Evolutionary conservation across 1,140 invertebrate genomes (phyloP), one percentile per base, ranked within the genome.

Genomic region (Neodiprion lecontei): DNA sequence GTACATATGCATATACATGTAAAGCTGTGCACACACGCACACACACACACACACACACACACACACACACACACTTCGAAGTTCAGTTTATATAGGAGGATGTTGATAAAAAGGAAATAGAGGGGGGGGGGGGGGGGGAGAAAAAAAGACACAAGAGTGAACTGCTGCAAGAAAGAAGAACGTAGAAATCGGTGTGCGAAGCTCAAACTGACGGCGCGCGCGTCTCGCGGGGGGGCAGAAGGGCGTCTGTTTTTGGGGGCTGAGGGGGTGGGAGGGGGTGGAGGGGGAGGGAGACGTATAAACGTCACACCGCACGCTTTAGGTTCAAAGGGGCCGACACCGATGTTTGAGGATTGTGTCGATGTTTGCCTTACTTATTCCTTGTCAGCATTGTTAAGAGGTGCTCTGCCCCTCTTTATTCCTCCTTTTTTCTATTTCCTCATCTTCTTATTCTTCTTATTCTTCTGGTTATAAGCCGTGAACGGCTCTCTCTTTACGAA

Each of bases 281-380:
- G 12, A 7, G 5, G 11, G 12, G 12, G 17, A 21, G 12, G 40
- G 23, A 11, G 21, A 14, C 40, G 17, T 17, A 14, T 65, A 76
- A 80, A 78, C 81, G 84, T 86, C 83, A 84, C 83, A 80, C 79
- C 78, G 82, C 81, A 75, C 78, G 78, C 53, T 61, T 40, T 21
- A 75, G 69, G 83, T 84, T 87, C 86, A 87, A 87, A 87, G 84
- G 78, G 76, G 71, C 86, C 86, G 86, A 21, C 67, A 47, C 82
- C 83, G 72, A 82, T 86, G 83, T 87, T 87, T 87, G 85, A 87
- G 81, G 80, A 86, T 86, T 84, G 85, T 80, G 83, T 81, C 84
- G 84, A 86, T 87, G 82, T 87, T 87, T 87, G 85, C 79, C 79
- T 79, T 86, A 87, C 85, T 87, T 86, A 87, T 86, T 86, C 84